Percentiles rank a stretch among this genome's conserved stretches.
phyloP scores from a whole-genome alignment of 2,797 vertebrate species.

The Pseudochaenichthys georgianus region DNA sequence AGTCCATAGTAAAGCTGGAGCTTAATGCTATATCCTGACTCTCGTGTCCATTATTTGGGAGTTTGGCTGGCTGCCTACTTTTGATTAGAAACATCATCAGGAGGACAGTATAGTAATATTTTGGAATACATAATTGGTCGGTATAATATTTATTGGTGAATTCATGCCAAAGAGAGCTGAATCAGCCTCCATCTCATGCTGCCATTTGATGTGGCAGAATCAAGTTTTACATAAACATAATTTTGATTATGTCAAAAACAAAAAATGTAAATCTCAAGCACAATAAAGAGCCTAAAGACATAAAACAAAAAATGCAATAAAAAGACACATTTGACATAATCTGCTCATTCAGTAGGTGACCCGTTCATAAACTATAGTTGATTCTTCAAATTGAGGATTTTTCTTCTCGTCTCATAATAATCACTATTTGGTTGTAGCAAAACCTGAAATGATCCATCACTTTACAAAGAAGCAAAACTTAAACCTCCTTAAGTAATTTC shows the following conservation, averaged over 20 bases:
- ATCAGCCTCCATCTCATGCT: not conserved
- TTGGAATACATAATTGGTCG: not conserved
- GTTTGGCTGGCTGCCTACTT: no score
- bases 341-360: not conserved
- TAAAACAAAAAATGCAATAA: not conserved
- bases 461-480: not conserved
- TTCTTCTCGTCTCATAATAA: not conserved
- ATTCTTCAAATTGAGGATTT: not conserved
- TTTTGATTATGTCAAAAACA: not conserved
- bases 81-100: no score
- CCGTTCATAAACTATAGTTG: not conserved
- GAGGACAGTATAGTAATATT: not conserved
- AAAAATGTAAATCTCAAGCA: not conserved
- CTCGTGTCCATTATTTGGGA: no score
- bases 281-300: not conserved
- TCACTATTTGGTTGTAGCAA: not conserved
- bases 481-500: no score
- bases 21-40: no score
- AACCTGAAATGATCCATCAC: not conserved
- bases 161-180: not conserved
- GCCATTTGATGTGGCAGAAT: not conserved
- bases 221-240: not conserved
- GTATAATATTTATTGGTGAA: not conserved
- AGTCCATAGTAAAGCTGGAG: no score
- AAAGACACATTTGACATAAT: not conserved